These are phyloP conservation scores for Ibycter americanus DNA, from an alignment of 2,797 vertebrate species.

Conservation along the genomic window DNA sequence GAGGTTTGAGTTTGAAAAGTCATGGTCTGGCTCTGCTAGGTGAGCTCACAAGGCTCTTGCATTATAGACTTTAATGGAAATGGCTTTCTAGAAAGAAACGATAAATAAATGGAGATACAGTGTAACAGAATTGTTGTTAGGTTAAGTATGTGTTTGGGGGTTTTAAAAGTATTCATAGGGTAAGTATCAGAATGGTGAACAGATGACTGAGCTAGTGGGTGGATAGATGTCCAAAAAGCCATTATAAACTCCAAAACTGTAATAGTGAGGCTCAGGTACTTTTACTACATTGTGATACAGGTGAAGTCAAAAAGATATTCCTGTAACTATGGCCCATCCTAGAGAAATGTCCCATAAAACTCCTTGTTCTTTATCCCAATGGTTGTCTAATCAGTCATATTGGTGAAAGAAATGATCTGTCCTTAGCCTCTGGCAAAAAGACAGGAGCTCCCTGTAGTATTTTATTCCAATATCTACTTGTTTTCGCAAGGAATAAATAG, in stretches of 20 bases:
- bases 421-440: neutral
- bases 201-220: neutral
- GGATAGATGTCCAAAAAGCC: neutral
- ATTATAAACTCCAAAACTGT: neutral
- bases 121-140: neutral
- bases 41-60: neutral
- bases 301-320: neutral
- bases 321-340: neutral
- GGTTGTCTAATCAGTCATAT: neutral
- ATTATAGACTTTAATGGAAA: neutral
- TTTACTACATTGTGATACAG: neutral
- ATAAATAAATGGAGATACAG: neutral
- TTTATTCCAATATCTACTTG: neutral
- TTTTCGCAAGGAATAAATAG: neutral
- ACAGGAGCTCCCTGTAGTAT: neutral
- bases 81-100: neutral
- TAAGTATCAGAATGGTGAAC: neutral
- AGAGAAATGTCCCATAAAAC: fast-evolving
- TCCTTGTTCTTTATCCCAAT: neutral
- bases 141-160: neutral
- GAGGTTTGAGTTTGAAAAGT: neutral
- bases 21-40: neutral
- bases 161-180: neutral
- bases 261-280: neutral
- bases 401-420: neutral